Base-by-base conservation (phyloP, 1,140 invertebrate species). In the Drosophila micromelanica region DNA sequence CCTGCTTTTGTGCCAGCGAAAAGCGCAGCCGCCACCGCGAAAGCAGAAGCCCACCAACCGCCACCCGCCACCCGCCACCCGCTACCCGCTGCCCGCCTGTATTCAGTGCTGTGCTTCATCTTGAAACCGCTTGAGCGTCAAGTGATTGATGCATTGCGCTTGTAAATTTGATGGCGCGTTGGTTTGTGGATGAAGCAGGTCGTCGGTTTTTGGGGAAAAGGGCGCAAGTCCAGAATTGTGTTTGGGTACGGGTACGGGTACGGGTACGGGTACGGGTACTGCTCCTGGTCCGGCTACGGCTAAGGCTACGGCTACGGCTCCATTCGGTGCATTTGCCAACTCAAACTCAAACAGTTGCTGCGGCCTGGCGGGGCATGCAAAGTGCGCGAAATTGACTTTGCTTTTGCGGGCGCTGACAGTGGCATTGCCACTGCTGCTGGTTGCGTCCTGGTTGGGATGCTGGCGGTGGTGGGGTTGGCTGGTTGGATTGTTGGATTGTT, bases 351-450 rank as follows among this genome's bases (percentile, higher is more conserved):
- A 57, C 78, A 76, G 52, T 48, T 17, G 43, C 54, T 49, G 72
- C 35, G 43, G 61, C 68, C 35, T 27, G 17, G 45, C 48, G 45
- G 40, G 57, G 78, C 82, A 86, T 86, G 81, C 81, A 87, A 87
- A 87, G 84, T 87, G 80, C 84, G 82, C 84, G 82, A 87, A 87
- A 87, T 87, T 87, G 82, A 89, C 82, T 87, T 87, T 84, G 84
- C 82, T 87, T 87, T 80, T 87, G 81, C 62, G 85, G 78, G 75
- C 82, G 78, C 82, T 87, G 82, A 86, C 82, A 86, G 84, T 86
- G 82, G 78, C 78, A 86, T 65, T 70, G 71, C 56, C 35, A 35
- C n/a, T n/a, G 52, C 32, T 35, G 55, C 49, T 54, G 15, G 63
- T 23, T 49, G 40, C 45, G 17, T 48, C 17, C 27, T 35, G 46